Percentiles rank a stretch among this genome's conserved stretches.
Conservation (phyloP, 2,888 invertebrate genomes). For the Perizoma flavofasciatum region DNA sequence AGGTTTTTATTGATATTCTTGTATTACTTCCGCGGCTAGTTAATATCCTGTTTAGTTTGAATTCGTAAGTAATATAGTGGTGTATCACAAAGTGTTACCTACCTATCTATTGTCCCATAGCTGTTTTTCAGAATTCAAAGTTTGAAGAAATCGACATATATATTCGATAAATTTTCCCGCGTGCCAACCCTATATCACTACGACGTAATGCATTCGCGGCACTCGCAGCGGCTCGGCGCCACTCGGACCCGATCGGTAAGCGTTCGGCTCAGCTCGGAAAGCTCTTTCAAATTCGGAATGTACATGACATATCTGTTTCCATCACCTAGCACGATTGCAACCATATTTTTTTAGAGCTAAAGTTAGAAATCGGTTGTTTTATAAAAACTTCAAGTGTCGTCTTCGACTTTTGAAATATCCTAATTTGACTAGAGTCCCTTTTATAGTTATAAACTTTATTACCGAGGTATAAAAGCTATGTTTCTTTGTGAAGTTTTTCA, state of each 20-base stretch:
- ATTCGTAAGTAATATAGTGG: no score
- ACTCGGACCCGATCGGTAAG: constrained; percentile 81
- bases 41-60: no score
- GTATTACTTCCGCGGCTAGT: no score
- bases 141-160: constrained; percentile 1
- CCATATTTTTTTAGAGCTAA: constrained; percentile 40
- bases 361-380: constrained; percentile 39
- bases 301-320: constrained; percentile 71
- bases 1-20: no score
- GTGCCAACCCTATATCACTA: constrained; percentile 67
- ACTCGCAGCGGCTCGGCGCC: constrained; percentile 77
- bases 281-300: constrained; percentile 77
- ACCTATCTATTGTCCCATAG: no score
- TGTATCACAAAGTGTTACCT: no score
- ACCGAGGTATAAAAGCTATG: constrained; percentile 41
- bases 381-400: constrained; percentile 62
- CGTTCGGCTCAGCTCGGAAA: constrained; percentile 75
- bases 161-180: constrained; percentile 44
- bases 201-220: constrained; percentile 79
- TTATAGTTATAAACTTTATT: constrained; percentile 44
- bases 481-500: constrained; percentile 61
- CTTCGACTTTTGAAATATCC: constrained; percentile 79
- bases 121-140: no score
- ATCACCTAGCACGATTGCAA: constrained; percentile 40
- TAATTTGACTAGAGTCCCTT: constrained; percentile 62